Percentiles rank a stretch among this genome's conserved stretches.
Evolutionary conservation across 2,888 invertebrate genomes (phyloP).

Genomic region (Nymphalis polychloros): DNA sequence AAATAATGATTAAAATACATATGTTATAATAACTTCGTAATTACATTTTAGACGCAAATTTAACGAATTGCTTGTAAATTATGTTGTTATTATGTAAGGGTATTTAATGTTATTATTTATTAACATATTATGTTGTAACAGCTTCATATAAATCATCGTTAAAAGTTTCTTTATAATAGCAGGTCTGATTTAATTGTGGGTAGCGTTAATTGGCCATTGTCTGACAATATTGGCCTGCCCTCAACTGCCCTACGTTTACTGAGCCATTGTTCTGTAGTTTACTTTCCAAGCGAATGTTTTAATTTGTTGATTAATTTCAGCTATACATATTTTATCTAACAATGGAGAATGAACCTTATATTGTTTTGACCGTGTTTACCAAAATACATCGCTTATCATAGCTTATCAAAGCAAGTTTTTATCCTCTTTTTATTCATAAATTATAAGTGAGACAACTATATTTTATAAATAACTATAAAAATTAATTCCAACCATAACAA

Average conservation of each 20-base stretch:
- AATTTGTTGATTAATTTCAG: constrained; percentile 29
- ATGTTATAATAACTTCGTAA: too few species aligned
- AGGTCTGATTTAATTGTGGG: constrained; percentile 65
- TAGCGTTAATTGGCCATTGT: constrained; percentile 72
- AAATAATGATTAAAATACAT: too few species aligned
- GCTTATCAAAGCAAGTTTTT: neutral
- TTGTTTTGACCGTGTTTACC: neutral
- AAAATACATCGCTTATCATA: neutral
- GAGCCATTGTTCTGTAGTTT: constrained; percentile 46
- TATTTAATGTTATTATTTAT: too few species aligned
- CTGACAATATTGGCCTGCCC: constrained; percentile 55
- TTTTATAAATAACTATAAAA: neutral
- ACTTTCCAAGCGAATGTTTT: constrained; percentile 21
- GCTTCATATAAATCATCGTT: constrained; percentile 43
- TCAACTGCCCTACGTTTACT: constrained; percentile 52
- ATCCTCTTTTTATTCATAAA: neutral
- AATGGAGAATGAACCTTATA: neutral
- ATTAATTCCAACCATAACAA: neutral
- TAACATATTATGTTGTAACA: constrained; percentile 21
- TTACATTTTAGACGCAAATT: too few species aligned
- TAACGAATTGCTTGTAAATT: too few species aligned
- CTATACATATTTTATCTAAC: constrained; percentile 7
- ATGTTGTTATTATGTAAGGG: too few species aligned
- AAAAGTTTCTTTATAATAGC: constrained; percentile 49
- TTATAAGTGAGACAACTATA: neutral